Evolutionary conservation across 1,140 invertebrate species (phyloP).

Genomic region (Saccostrea echinata): DNA sequence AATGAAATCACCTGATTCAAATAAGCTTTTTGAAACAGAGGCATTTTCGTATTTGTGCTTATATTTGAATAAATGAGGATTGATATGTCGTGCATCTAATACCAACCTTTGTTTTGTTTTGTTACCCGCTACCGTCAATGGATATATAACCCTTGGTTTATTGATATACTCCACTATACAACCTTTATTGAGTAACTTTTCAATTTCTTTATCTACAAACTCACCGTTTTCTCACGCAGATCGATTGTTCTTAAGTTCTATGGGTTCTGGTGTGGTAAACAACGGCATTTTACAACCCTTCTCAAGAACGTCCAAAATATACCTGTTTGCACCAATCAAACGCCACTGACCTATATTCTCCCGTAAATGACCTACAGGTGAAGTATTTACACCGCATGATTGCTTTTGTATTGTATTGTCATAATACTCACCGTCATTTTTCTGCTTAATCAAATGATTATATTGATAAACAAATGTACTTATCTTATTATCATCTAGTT

Average conservation of each 20-base stretch:
- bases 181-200: slow-evolving; percentile 1
- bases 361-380: neutral
- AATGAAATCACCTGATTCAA: slow-evolving; percentile 39
- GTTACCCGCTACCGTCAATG: slow-evolving; percentile 43
- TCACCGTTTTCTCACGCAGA: slow-evolving; percentile 11
- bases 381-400: neutral
- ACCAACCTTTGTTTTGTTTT: slow-evolving; percentile 39
- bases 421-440: neutral
- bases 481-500: slow-evolving; percentile 9
- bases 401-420: neutral
- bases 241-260: slow-evolving; percentile 33
- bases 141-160: slow-evolving; percentile 43
- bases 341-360: neutral
- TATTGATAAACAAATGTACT: neutral
- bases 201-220: slow-evolving; percentile 42
- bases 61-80: slow-evolving; percentile 45
- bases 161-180: neutral
- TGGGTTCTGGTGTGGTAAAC: slow-evolving; percentile 36
- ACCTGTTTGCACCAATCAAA: too few species aligned
- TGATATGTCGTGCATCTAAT: slow-evolving; percentile 34
- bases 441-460: neutral
- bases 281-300: slow-evolving; percentile 44
- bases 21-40: slow-evolving; percentile 18
- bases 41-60: slow-evolving; percentile 56
- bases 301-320: too few species aligned